Conservation (phyloP, 1,140 invertebrate species). For the Pseudomyrmex pallidus region DNA sequence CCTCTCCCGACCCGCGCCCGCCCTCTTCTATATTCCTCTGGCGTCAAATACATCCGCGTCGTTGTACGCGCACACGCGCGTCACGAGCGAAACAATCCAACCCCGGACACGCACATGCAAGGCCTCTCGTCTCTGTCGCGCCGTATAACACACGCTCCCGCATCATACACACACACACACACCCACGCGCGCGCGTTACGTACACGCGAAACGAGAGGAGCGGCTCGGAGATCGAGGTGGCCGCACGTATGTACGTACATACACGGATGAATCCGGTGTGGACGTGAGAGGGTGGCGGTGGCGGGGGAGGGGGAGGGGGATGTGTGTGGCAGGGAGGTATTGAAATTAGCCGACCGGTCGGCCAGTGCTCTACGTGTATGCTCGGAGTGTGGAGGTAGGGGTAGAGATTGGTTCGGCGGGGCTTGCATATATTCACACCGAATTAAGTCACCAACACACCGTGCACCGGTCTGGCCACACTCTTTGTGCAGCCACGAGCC, state of each 20-base stretch:
- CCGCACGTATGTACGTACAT: conserved; percentile 19
- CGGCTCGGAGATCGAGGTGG: conserved; percentile 16
- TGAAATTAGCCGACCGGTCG: conserved; percentile 77
- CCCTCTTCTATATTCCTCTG: conserved; percentile 57
- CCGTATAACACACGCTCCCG: conserved; percentile 19
- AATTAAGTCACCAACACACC: conserved; percentile 78
- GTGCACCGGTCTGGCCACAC: conserved; percentile 64
- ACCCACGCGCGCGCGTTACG: not conserved
- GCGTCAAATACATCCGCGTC: conserved; percentile 69
- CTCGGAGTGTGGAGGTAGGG: conserved; percentile 63
- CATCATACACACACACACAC: conserved; percentile 9
- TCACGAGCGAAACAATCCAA: conserved; percentile 69
- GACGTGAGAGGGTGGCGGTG: conserved; percentile 32
- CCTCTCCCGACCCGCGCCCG: not conserved
- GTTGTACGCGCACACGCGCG: conserved; percentile 67
- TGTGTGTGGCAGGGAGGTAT: conserved; percentile 69
- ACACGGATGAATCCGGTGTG: conserved; percentile 34
- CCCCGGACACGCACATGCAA: conserved; percentile 61
- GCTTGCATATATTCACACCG: conserved; percentile 79
- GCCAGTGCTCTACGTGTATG: conserved; percentile 58
- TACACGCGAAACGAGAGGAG: not conserved
- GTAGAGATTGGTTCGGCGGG: conserved; percentile 62
- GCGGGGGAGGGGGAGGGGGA: not conserved
- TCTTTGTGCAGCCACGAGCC: conserved; percentile 74
- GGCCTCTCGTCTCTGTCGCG: conserved; percentile 48